Evolutionary conservation across 1,140 invertebrate genomes (phyloP).

Genomic region (Lepidurus couesii): DNA sequence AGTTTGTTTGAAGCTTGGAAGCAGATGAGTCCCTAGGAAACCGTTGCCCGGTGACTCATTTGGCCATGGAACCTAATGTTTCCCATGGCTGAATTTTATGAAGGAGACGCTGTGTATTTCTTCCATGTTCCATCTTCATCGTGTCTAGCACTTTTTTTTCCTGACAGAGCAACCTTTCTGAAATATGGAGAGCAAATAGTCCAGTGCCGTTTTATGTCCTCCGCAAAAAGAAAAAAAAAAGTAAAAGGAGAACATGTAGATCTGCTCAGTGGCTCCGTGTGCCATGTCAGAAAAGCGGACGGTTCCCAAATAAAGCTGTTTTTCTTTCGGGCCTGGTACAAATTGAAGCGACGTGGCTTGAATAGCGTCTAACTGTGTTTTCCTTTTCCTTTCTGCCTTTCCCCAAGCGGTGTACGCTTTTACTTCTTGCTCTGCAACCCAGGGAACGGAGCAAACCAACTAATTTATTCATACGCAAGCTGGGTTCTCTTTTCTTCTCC

Average conservation of each 20-base stretch:
- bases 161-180: neutral
- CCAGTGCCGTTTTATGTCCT: neutral
- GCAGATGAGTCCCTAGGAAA: neutral
- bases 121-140: too few species aligned
- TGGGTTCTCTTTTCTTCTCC: neutral
- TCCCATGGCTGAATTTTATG: too few species aligned
- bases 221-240: neutral
- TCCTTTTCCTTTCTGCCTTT: neutral
- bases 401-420: neutral
- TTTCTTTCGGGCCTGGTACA: neutral
- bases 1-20: neutral
- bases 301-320: neutral
- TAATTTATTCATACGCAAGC: conserved; percentile 22
- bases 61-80: neutral
- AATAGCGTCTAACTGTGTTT: neutral
- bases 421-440: neutral
- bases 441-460: neutral
- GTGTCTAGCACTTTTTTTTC: too few species aligned
- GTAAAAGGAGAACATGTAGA: neutral
- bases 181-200: too few species aligned
- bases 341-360: conserved; percentile 18
- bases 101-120: too few species aligned
- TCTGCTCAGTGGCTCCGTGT: neutral
- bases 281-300: conserved; percentile 10
- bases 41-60: conserved; percentile 20